Percentiles rank a stretch among this genome's conserved stretches.
Evolutionary conservation across 2,888 invertebrate genomes (phyloP).

Genomic region (Lapara coniferarum): DNA sequence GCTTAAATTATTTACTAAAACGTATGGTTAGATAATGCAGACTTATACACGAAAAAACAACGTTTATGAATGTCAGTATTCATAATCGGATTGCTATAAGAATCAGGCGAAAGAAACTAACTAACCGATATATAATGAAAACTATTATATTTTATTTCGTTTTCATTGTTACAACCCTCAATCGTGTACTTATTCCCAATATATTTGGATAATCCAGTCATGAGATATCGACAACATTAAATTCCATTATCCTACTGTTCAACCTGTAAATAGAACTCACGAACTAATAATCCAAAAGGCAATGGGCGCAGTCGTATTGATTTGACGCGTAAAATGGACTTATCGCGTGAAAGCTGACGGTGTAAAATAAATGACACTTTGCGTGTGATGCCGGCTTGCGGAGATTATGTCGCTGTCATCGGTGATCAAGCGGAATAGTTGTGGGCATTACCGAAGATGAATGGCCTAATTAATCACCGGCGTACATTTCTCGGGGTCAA

Average conservation of each 20-base stretch:
- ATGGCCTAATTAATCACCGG: constrained; percentile 18
- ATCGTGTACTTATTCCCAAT: no score
- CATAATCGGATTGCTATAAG: no score
- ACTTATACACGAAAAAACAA: no score
- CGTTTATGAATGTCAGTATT: no score
- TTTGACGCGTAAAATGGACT: constrained; percentile 6
- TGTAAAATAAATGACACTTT: constrained; percentile 25
- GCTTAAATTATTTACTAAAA: no score
- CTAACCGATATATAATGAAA: no score
- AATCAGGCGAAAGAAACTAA: no score
- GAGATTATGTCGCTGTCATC: constrained; percentile 28
- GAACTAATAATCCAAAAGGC: constrained; percentile 21
- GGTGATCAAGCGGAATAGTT: constrained; percentile 29
- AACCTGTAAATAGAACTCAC: neutral
- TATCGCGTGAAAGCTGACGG: neutral
- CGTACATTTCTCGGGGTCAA: neutral
- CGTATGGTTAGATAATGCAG: no score
- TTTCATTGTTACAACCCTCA: no score
- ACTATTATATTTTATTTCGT: no score
- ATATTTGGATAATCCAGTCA: no score
- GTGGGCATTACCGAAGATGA: constrained; percentile 26
- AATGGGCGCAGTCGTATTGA: constrained; percentile 12
- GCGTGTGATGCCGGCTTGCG: constrained; percentile 18
- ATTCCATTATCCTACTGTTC: neutral
- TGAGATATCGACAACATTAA: neutral